Conservation (phyloP, 2,888 invertebrate species). For the Amblyjoppa proteus region DNA sequence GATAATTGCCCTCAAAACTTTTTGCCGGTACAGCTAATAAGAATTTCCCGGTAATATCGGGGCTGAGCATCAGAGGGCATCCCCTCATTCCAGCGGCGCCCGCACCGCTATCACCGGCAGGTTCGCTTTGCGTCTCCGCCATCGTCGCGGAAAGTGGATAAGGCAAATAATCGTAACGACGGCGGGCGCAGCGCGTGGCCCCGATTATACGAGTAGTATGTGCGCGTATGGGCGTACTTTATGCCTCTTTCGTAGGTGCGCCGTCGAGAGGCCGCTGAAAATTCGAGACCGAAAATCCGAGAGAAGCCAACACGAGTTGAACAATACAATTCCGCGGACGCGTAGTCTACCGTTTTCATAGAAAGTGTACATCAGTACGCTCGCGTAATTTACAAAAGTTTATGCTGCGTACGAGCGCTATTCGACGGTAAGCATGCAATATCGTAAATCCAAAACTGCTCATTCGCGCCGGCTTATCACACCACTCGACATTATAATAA, state of each 20-base stretch:
- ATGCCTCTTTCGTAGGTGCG: background rate
- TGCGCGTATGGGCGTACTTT: background rate
- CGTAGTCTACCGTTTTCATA: background rate
- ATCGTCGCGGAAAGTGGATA: constrained; percentile 32
- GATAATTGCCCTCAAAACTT: constrained; percentile 27
- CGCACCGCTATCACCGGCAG: background rate
- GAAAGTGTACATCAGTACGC: background rate
- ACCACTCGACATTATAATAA: background rate
- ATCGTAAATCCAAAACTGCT: background rate
- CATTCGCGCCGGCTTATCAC: background rate
- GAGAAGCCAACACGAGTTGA: constrained; percentile 1
- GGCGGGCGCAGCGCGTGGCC: background rate
- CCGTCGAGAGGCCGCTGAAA: background rate
- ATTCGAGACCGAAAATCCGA: constrained; percentile 22
- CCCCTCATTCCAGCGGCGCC: background rate
- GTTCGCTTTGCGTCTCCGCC: constrained; percentile 12
- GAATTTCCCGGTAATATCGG: constrained; percentile 17
- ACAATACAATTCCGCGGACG: background rate
- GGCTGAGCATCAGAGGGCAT: background rate
- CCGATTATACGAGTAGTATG: background rate
- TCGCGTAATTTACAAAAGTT: background rate
- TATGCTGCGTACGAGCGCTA: background rate
- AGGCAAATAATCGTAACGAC: constrained; percentile 39
- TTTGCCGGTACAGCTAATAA: constrained; percentile 21
- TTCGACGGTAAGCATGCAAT: background rate